A percentile compares a stretch with the other conserved stretches of the same genome.
These are phyloP conservation scores for Dufourea novaeangliae DNA, from an alignment of 1,140 invertebrate species.

Conservation along the genomic window DNA sequence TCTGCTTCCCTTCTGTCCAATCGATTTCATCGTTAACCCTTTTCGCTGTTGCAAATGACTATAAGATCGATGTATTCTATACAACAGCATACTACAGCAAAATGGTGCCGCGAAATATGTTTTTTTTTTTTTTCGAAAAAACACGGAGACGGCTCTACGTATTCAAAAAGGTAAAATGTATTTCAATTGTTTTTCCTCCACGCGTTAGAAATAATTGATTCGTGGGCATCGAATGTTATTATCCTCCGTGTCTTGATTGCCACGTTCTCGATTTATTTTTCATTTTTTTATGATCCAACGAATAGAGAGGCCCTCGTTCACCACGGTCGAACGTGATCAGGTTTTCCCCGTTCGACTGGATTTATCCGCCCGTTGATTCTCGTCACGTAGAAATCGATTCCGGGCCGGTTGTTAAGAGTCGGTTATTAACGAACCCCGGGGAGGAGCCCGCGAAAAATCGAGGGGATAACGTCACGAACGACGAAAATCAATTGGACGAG, in stretches of 20 bases:
- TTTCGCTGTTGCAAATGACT: neutral
- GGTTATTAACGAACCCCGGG: slow-evolving; percentile 24
- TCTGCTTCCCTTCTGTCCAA: slow-evolving; percentile 44
- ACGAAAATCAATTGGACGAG: slow-evolving; percentile 17
- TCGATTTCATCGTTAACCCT: neutral
- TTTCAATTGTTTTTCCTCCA: no score
- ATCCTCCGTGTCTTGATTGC: neutral
- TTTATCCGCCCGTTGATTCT: slow-evolving; percentile 5
- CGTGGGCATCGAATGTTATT: no score
- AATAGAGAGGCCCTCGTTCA: neutral
- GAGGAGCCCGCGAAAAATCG: slow-evolving; percentile 10
- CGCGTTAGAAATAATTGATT: neutral
- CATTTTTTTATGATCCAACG: neutral
- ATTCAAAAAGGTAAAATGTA: no score
- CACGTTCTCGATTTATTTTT: neutral
- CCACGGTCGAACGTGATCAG: slow-evolving; percentile 26
- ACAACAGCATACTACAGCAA: neutral
- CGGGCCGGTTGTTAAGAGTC: neutral
- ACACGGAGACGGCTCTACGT: no score
- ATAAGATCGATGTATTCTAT: neutral
- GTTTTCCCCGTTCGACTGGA: neutral
- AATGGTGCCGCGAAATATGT: no score
- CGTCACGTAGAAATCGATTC: slow-evolving; percentile 27
- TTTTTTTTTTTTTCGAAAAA: no score
- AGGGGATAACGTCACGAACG: neutral